Evolutionary conservation across 2,888 invertebrate genomes (phyloP).

Genomic region (Arge pagana): DNA sequence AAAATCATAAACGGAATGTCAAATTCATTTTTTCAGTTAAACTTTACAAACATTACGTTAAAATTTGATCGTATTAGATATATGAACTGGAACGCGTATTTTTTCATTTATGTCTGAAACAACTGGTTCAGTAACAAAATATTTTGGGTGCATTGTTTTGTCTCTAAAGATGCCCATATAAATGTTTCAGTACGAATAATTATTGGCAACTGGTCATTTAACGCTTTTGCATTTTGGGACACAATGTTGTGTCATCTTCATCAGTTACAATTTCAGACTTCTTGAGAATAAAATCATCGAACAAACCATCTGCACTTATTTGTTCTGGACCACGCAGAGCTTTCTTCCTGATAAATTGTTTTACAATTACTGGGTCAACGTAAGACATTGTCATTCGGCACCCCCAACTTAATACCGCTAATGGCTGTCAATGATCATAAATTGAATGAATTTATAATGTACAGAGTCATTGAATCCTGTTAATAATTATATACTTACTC

Average conservation of each 20-base stretch:
- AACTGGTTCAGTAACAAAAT: too few species aligned
- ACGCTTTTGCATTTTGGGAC: slow-evolving; percentile 52
- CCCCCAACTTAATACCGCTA: slow-evolving; percentile 79
- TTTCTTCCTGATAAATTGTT: slow-evolving; percentile 67
- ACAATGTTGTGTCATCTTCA: slow-evolving; percentile 56
- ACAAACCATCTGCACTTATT: slow-evolving; percentile 60
- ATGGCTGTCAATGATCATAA: slow-evolving; percentile 62
- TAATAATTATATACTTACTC: slow-evolving; percentile 58
- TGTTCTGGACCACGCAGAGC: slow-evolving; percentile 67
- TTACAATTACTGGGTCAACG: slow-evolving; percentile 63
- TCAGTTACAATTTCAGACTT: slow-evolving; percentile 59
- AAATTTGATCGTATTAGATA: too few species aligned
- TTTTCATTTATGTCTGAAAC: too few species aligned
- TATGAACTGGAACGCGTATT: too few species aligned
- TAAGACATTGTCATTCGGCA: slow-evolving; percentile 72
- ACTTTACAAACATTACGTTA: too few species aligned
- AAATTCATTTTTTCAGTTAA: too few species aligned
- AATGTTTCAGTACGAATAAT: too few species aligned
- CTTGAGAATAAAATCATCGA: slow-evolving; percentile 56
- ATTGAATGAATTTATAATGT: slow-evolving; percentile 11
- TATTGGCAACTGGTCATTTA: too few species aligned
- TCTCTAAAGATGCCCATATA: too few species aligned
- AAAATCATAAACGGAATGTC: too few species aligned
- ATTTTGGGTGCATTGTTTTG: too few species aligned
- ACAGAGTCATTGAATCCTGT: background rate